Percentiles rank a stretch among this genome's conserved stretches.
Conservation (phyloP, 2,888 invertebrate genomes). For the Pammene aurita region DNA sequence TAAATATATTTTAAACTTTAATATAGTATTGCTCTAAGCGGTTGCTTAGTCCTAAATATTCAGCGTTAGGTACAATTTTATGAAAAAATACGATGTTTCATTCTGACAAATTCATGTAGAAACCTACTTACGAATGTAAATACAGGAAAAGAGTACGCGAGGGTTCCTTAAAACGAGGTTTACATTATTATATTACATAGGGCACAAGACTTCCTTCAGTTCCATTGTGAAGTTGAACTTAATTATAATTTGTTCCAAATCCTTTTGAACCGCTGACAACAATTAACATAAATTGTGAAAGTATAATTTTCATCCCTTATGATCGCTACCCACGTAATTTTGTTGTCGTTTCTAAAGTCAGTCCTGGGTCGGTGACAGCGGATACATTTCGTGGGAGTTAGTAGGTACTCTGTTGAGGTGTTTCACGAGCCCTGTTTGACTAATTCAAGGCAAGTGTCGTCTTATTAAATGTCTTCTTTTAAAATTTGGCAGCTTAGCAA, state of each 20-base stretch:
- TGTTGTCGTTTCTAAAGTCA: background rate
- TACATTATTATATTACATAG: slow-evolving; percentile 32
- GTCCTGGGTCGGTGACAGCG: background rate
- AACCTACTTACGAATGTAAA: background rate
- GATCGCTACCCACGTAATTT: slow-evolving; percentile 20
- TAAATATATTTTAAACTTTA: no score
- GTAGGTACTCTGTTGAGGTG: background rate
- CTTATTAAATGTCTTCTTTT: no score
- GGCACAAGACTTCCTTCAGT: slow-evolving; percentile 17
- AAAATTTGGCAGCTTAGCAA: no score
- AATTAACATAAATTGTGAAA: slow-evolving; percentile 35
- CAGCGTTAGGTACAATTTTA: no score
- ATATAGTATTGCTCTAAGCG: no score
- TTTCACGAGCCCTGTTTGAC: no score
- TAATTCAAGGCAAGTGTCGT: no score
- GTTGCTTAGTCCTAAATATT: no score
- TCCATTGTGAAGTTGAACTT: slow-evolving; percentile 34
- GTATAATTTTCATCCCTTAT: slow-evolving; percentile 17
- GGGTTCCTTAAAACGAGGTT: slow-evolving; percentile 10
- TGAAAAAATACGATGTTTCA: background rate
- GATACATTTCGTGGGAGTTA: background rate
- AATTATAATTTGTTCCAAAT: slow-evolving; percentile 34
- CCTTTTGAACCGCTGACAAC: slow-evolving; percentile 27
- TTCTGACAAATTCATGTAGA: background rate
- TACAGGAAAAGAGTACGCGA: slow-evolving; percentile 1